These are phyloP conservation scores for Lasioglossum figueresi DNA, from an alignment of 2,888 invertebrate genomes.

Conservation along the genomic window DNA sequence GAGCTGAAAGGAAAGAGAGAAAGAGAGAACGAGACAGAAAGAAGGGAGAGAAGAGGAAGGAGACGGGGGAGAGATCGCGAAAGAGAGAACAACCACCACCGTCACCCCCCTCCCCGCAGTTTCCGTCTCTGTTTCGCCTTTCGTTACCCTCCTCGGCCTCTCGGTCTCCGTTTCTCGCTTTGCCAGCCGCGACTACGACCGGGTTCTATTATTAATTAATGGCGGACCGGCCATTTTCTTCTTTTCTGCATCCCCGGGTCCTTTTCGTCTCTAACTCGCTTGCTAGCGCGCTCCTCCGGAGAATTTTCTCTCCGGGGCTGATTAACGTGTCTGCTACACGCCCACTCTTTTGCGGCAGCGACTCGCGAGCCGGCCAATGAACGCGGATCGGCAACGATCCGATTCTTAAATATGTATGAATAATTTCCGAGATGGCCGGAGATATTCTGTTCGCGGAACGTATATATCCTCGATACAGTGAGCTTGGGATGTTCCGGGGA, in stretches of 20 bases:
- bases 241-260: conserved; percentile 63
- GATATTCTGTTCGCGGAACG: conserved; percentile 18
- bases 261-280: conserved; percentile 63
- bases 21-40: conserved; percentile 28
- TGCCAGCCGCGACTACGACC: conserved; percentile 72
- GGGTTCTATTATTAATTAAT: conserved; percentile 82
- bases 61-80: conserved; percentile 41
- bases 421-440: conserved; percentile 10
- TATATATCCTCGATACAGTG: conserved; percentile 14
- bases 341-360: conserved; percentile 33
- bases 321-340: conserved; percentile 68
- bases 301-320: conserved; percentile 58
- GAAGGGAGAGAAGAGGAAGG: conserved; percentile 53
- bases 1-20: conserved; percentile 49
- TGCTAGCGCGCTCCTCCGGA: conserved; percentile 45
- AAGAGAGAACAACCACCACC: conserved; percentile 59
- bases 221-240: conserved; percentile 81
- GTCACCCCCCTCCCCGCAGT: conserved; percentile 42
- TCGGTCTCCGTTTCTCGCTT: conserved; percentile 52
- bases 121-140: conserved; percentile 54
- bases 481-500: neutral
- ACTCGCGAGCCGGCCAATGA: conserved; percentile 37
- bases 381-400: neutral
- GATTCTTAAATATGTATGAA: conserved; percentile 33
- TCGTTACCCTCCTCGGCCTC: conserved; percentile 31